Evolutionary conservation across 2,113 vertebrate genomes (phyloP).

Genomic region (Zootoca vivipara): DNA sequence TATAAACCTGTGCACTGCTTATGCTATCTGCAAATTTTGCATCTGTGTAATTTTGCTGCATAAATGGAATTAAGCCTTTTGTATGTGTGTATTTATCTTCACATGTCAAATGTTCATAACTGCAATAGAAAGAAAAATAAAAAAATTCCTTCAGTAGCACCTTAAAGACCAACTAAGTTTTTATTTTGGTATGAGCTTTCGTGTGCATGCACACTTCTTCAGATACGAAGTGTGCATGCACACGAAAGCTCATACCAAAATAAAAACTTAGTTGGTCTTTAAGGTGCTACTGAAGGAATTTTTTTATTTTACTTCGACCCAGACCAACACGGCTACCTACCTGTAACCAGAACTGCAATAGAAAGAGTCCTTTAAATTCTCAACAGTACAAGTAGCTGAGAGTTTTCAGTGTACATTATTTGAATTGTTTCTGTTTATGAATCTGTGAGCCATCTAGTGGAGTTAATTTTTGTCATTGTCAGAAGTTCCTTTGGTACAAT

Average conservation of each 20-base stretch:
- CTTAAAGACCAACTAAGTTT: no score
- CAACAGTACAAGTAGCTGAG: neutral
- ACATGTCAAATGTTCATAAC: neutral
- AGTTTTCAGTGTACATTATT: neutral
- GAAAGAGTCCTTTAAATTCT: neutral
- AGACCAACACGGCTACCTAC: no score
- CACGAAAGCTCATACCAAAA: no score
- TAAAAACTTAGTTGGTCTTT: no score
- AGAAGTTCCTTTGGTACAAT: neutral
- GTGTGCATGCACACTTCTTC: no score
- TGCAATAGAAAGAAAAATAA: neutral
- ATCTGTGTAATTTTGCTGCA: neutral
- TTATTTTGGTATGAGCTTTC: no score
- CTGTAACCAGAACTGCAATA: neutral
- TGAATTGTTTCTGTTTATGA: conserved; percentile 20
- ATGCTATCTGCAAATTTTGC: neutral
- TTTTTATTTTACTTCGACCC: no score
- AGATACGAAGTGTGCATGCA: no score
- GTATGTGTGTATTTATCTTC: no score
- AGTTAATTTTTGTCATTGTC: conserved; percentile 16
- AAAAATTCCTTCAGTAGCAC: no score
- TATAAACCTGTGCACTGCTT: neutral
- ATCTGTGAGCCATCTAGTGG: conserved; percentile 33
- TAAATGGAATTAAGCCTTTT: neutral
- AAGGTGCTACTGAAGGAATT: no score